These are phyloP conservation scores for Procambarus virginalis DNA, from an alignment of 1,140 invertebrate species.

Conservation along the genomic window DNA sequence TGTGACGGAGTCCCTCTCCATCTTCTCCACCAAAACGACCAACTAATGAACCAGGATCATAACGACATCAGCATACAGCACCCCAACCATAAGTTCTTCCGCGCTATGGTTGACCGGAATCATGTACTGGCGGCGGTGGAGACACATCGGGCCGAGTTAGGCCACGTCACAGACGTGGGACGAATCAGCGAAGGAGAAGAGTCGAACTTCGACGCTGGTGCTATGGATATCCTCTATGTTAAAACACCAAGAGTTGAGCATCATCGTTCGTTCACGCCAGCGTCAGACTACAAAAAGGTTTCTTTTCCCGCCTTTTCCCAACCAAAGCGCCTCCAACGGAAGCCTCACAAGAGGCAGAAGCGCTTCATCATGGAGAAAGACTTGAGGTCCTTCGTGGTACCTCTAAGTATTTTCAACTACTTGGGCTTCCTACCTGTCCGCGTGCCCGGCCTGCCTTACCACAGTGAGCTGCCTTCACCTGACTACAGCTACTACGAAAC, in stretches of 20 bases:
- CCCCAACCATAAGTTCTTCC: background rate
- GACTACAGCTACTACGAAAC: conserved; percentile 62
- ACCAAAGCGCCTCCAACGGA: background rate
- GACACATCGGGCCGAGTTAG: background rate
- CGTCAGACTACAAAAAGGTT: background rate
- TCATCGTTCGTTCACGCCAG: background rate
- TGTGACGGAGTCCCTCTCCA: background rate
- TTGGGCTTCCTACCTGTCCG: conserved; percentile 65
- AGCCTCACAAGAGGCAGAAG: conserved; percentile 37
- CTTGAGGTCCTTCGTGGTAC: conserved; percentile 56
- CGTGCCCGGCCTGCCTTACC: conserved; percentile 66
- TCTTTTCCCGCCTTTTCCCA: background rate
- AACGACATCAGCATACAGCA: background rate
- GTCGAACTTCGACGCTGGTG: background rate
- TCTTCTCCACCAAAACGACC: background rate
- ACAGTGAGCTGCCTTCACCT: conserved; percentile 58
- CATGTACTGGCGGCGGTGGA: background rate
- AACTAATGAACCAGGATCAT: background rate
- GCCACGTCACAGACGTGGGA: background rate
- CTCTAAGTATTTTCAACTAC: conserved; percentile 66
- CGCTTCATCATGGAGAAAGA: conserved; percentile 35
- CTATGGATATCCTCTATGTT: background rate
- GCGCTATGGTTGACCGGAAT: background rate
- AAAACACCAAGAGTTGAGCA: background rate
- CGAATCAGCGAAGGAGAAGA: background rate